phyloP scores from a whole-genome alignment of 2,888 invertebrate genomes.

The Sphinx pinastri region DNA sequence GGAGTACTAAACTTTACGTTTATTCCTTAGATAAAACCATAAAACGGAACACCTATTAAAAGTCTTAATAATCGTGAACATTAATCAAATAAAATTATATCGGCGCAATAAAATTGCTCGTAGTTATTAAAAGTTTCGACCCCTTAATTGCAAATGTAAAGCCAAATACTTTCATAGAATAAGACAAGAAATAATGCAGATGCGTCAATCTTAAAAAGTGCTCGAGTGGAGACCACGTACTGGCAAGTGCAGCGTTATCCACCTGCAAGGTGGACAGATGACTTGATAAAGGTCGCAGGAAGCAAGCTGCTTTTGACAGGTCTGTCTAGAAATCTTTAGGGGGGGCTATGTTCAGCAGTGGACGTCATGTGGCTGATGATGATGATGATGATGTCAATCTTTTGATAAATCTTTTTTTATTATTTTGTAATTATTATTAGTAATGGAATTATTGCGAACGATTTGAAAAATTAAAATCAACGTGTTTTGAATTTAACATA shows the following conservation, averaged over 20 bases:
- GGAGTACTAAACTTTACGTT: neutral
- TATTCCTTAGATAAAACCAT: neutral
- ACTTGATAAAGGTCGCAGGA: too few relatives aligned
- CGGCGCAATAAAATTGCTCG: slow-evolving; percentile 59
- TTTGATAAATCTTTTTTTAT: neutral
- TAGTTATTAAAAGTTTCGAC: slow-evolving; percentile 74
- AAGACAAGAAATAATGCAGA: slow-evolving; percentile 3
- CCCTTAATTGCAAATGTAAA: slow-evolving; percentile 72
- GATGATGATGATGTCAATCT: too few relatives aligned
- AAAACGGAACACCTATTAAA: slow-evolving; percentile 24
- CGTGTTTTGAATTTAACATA: too few relatives aligned
- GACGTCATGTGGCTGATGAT: too few relatives aligned
- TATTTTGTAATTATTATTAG: neutral
- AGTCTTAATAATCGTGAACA: slow-evolving; percentile 23
- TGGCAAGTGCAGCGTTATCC: too few relatives aligned
- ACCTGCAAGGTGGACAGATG: too few relatives aligned
- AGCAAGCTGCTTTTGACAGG: too few relatives aligned
- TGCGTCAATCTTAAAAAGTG: neutral
- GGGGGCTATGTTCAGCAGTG: too few relatives aligned
- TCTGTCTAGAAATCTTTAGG: too few relatives aligned
- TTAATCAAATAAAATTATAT: slow-evolving; percentile 30
- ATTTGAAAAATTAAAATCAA: too few relatives aligned
- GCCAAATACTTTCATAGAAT: slow-evolving; percentile 63
- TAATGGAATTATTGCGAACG: too few relatives aligned
- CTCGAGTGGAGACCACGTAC: too few relatives aligned